These are phyloP conservation scores for Sebastes iracundus DNA, from an alignment of 2,797 vertebrate genomes.

Conservation along the genomic window DNA sequence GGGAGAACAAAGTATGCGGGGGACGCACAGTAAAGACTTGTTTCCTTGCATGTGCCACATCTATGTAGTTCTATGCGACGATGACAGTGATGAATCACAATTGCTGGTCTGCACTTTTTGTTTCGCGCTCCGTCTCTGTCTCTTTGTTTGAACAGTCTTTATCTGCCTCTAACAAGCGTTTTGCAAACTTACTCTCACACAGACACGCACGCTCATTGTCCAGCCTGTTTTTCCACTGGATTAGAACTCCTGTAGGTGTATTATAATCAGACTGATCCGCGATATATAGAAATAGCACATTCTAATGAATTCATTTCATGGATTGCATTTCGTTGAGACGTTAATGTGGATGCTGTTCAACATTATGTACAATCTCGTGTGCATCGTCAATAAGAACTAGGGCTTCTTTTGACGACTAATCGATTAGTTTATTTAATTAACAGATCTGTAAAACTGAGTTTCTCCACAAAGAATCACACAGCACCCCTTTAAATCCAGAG, in stretches of 20 bases:
- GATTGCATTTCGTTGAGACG: not conserved
- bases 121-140: conserved; percentile 21
- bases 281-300: not conserved
- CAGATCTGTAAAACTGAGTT: not conserved
- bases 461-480: not conserved
- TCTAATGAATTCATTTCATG: not conserved
- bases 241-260: conserved; percentile 3
- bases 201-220: not conserved
- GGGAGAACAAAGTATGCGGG: conserved; percentile 21
- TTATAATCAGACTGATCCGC: not conserved
- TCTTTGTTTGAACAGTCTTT: conserved; percentile 26
- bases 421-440: not conserved
- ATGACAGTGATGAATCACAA: conserved; percentile 60
- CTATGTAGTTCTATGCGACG: conserved; percentile 9
- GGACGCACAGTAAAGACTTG: conserved; percentile 20
- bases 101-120: conserved; percentile 19
- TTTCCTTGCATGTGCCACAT: conserved; percentile 26
- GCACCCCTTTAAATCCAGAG: not conserved
- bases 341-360: not conserved
- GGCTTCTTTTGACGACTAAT: not conserved
- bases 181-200: conserved; percentile 1
- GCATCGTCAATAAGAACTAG: not conserved
- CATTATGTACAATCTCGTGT: not conserved
- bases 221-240: conserved; percentile 21
- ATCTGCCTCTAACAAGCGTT: conserved; percentile 27